Conservation (phyloP, 2,113 vertebrate species). For the Tympanuchus pallidicinctus region DNA sequence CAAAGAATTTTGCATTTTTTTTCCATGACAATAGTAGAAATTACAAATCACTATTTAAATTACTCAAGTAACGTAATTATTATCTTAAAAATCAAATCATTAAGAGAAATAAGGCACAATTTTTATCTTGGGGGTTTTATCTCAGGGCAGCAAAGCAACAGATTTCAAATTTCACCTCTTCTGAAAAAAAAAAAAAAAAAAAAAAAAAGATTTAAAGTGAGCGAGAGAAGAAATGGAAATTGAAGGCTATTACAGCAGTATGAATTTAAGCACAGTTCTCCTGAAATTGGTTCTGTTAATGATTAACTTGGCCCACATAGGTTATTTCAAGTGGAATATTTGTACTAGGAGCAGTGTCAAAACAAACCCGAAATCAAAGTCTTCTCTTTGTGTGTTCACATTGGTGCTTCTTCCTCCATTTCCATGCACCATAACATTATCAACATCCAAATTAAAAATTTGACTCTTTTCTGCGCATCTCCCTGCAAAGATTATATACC, state of each 20-base stretch:
- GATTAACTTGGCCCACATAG: constrained; percentile 3
- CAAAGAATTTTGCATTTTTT: not conserved
- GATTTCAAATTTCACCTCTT: not conserved
- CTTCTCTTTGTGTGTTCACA: not conserved
- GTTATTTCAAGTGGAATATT: constrained; percentile 15
- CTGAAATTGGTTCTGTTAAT: not conserved
- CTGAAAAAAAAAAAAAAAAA: not conserved
- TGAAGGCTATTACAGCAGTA: not conserved
- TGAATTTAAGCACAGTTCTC: not conserved
- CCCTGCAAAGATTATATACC: not conserved
- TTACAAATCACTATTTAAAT: not conserved
- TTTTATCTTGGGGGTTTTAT: not conserved
- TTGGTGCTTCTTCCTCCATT: not conserved
- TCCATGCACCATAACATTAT: not conserved
- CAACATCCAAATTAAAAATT: not conserved
- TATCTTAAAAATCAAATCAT: not conserved
- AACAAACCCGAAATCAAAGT: constrained; percentile 34
- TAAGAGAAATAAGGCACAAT: not conserved
- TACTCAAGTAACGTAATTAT: not conserved
- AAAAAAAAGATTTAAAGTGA: not conserved
- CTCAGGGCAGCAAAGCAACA: not conserved
- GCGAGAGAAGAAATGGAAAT: not conserved
- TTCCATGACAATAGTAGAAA: not conserved
- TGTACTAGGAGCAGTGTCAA: constrained; percentile 27
- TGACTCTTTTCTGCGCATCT: not conserved